These are phyloP conservation scores for Apodemia zela DNA, from an alignment of 2,888 invertebrate species.

Conservation along the genomic window DNA sequence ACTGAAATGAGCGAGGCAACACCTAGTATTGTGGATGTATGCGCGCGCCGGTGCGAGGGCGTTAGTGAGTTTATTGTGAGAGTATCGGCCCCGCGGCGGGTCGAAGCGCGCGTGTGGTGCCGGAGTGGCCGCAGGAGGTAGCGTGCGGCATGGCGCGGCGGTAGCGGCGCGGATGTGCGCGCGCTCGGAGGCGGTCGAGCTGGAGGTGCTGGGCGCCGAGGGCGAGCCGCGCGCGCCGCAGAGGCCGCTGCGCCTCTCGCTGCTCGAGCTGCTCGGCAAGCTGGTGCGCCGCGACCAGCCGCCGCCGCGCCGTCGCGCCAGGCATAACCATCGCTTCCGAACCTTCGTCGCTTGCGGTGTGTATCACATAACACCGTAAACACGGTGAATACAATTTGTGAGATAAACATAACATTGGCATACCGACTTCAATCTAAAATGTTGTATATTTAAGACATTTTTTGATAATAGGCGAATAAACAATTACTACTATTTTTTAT, in stretches of 20 bases:
- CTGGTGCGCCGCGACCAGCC: slow-evolving; percentile 78
- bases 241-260: slow-evolving; percentile 85
- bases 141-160: slow-evolving; percentile 86
- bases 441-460: background rate
- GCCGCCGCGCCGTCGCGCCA: slow-evolving; percentile 63
- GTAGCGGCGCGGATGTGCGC: slow-evolving; percentile 88
- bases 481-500: no score
- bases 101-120: slow-evolving; percentile 44
- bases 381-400: background rate
- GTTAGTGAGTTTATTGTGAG: slow-evolving; percentile 33
- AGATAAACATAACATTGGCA: background rate
- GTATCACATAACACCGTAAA: slow-evolving; percentile 37
- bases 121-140: slow-evolving; percentile 67
- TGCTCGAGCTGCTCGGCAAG: slow-evolving; percentile 83
- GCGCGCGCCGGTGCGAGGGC: slow-evolving; percentile 39
- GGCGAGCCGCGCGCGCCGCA: slow-evolving; percentile 86
- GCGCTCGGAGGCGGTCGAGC: slow-evolving; percentile 88
- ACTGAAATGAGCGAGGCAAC: slow-evolving; percentile 42
- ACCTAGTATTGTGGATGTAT: slow-evolving; percentile 33
- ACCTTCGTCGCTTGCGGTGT: slow-evolving; percentile 75
- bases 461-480: no score
- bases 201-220: slow-evolving; percentile 90
- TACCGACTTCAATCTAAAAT: background rate
- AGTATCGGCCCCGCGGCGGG: slow-evolving; percentile 49
- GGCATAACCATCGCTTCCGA: slow-evolving; percentile 80